Conservation (phyloP, 2,113 vertebrate genomes). For the Puntigrus tetrazona region DNA sequence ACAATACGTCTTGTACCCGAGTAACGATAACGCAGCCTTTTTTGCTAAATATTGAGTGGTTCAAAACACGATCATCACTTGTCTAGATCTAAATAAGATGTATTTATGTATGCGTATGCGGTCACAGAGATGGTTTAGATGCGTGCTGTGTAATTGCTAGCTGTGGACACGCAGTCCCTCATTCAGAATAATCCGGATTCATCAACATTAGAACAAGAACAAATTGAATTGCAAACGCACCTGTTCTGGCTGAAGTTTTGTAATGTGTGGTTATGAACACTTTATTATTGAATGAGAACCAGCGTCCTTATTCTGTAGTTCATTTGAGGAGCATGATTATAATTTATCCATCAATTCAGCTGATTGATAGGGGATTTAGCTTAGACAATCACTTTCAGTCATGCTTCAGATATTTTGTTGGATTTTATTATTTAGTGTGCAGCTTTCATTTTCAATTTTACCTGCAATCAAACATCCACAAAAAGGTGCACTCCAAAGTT, state of each 20-base stretch:
- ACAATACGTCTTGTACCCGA: not conserved
- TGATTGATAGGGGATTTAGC: not conserved
- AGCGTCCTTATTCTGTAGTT: not conserved
- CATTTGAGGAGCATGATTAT: not conserved
- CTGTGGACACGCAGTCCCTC: not conserved
- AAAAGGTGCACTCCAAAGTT: too few relatives aligned
- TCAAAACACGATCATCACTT: not conserved
- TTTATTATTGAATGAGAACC: not conserved
- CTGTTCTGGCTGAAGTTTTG: not conserved
- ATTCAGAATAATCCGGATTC: not conserved
- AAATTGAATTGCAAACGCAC: not conserved
- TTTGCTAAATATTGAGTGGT: not conserved
- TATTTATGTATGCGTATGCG: not conserved
- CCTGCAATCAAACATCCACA: not conserved
- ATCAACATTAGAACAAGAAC: not conserved
- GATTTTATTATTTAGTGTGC: not conserved
- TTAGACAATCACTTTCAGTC: not conserved
- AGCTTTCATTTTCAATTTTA: not conserved
- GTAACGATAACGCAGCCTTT: not conserved
- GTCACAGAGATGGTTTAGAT: not conserved
- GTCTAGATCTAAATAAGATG: not conserved
- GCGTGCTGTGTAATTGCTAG: not conserved
- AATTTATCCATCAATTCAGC: conserved; percentile 6
- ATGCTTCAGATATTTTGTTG: not conserved
- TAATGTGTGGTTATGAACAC: not conserved